Conservation (phyloP, 2,797 vertebrate genomes). For the Microctenopoma lineatum region DNA sequence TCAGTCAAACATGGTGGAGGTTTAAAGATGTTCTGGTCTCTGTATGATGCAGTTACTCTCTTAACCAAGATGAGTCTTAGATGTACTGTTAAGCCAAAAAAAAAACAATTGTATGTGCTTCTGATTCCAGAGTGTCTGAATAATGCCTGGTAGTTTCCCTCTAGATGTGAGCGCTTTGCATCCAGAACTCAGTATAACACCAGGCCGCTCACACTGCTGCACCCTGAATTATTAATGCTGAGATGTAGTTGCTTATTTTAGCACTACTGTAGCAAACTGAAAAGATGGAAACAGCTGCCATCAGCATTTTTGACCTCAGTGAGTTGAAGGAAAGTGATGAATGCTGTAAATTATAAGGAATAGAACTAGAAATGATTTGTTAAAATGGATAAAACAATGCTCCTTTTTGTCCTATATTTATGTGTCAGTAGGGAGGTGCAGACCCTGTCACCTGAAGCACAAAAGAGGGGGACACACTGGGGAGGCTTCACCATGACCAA, state of each 20-base stretch:
- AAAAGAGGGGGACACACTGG: neutral
- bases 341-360: neutral
- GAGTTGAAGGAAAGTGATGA: neutral
- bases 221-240: slow-evolving; percentile 14
- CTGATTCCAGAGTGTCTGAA: too few species aligned
- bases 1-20: too few species aligned
- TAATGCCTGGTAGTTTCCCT: too few species aligned
- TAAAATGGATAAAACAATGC: neutral
- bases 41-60: too few species aligned
- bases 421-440: neutral
- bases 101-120: too few species aligned
- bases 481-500: slow-evolving; percentile 72
- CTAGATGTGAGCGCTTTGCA: too few species aligned
- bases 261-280: neutral
- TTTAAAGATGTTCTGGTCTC: too few species aligned
- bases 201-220: neutral
- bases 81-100: too few species aligned
- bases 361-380: too few species aligned
- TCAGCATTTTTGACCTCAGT: neutral
- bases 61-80: too few species aligned
- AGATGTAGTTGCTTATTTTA: slow-evolving; percentile 24
- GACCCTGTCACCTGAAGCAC: neutral
- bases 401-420: neutral
- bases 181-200: too few species aligned
- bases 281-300: slow-evolving; percentile 1